phyloP scores from a whole-genome alignment of 2,113 vertebrate genomes.

The Myiagra hebetior region DNA sequence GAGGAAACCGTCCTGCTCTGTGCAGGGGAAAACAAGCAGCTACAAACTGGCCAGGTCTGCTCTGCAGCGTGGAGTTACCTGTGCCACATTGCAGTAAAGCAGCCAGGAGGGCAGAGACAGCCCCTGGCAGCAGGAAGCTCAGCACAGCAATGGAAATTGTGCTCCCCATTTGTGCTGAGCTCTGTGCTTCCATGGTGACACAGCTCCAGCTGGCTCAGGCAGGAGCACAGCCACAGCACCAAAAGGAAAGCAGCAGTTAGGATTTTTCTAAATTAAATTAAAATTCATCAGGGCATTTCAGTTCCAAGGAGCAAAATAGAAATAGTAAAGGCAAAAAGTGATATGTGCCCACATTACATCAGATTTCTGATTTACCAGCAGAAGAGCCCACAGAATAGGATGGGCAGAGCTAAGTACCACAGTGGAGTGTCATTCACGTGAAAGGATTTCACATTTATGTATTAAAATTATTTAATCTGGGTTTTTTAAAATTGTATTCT shows the following conservation, averaged over 20 bases:
- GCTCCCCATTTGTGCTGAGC: neutral
- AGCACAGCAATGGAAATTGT: neutral
- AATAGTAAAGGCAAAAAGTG: constrained; percentile 23
- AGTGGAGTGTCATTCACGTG: neutral
- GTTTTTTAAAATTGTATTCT: neutral
- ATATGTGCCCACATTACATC: constrained; percentile 13
- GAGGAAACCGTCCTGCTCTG: neutral
- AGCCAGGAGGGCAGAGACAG: fast-evolving
- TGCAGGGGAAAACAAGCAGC: neutral
- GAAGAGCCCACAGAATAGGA: neutral
- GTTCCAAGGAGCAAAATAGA: constrained; percentile 35
- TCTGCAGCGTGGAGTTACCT: neutral
- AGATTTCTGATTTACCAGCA: constrained; percentile 33
- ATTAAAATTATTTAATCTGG: neutral
- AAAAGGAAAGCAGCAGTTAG: constrained; percentile 27
- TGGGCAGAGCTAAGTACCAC: constrained; percentile 10
- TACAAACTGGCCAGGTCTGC: neutral
- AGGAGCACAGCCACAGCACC: neutral
- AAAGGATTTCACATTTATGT: neutral
- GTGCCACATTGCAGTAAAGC: neutral
- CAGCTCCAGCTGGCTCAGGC: neutral
- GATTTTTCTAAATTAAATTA: constrained; percentile 25
- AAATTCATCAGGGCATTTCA: constrained; percentile 12
- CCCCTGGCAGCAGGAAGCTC: neutral
- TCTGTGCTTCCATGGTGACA: neutral